phyloP scores from a whole-genome alignment of 2,113 vertebrate species.

The Rynchops niger region DNA sequence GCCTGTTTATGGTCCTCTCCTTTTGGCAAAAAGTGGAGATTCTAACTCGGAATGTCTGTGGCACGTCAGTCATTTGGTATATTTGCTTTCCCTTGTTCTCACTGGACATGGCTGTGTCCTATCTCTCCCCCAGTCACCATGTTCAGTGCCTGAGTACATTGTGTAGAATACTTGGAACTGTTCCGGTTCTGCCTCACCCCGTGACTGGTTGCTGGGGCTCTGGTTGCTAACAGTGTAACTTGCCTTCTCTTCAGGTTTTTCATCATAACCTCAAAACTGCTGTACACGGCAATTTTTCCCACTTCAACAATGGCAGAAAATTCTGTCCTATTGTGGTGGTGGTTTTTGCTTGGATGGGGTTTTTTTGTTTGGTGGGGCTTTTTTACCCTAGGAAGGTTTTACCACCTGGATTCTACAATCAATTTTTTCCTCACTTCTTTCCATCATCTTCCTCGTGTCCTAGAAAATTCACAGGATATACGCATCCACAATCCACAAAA shows the following conservation, averaged over 20 bases:
- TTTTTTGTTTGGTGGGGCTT: not conserved
- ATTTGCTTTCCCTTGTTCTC: not conserved
- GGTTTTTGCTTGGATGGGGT: not conserved
- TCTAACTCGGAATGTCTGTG: not conserved
- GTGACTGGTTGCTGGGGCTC: not conserved
- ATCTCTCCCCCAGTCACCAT: not conserved
- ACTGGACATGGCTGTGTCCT: not conserved
- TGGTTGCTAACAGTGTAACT: not conserved
- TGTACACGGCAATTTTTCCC: not conserved
- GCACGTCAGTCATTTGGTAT: not conserved
- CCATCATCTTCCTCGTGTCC: not conserved
- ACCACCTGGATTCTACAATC: not conserved
- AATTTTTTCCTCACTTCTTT: not conserved
- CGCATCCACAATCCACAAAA: not conserved
- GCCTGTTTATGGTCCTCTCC: not conserved
- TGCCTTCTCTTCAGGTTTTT: not conserved
- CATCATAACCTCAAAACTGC: not conserved
- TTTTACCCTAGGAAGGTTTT: not conserved
- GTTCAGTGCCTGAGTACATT: rapidly evolving
- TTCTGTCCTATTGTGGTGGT: not conserved
- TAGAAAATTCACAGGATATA: not conserved
- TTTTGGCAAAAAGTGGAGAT: not conserved
- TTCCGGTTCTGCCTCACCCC: not conserved
- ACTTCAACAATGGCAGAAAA: not conserved
- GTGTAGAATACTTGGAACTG: not conserved